Percentiles rank a stretch among this genome's conserved stretches.
Conservation (phyloP, 1,140 invertebrate species). For the Apocrypta bakeri region DNA sequence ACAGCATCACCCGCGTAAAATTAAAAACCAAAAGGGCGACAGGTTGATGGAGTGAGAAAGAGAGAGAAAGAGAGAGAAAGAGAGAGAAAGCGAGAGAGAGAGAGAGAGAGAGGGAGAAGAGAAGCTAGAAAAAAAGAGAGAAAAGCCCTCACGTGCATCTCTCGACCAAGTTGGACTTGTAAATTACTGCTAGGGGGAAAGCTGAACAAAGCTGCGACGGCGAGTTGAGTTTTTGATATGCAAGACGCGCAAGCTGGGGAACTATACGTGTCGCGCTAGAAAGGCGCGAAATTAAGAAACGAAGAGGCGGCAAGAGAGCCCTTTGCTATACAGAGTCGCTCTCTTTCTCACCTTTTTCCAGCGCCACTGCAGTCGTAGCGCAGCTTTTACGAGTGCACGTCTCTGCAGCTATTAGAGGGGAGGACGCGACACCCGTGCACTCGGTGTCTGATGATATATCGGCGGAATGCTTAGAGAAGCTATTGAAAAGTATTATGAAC, state of each 20-base stretch:
- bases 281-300: background rate
- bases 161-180: background rate
- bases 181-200: background rate
- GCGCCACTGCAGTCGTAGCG: background rate
- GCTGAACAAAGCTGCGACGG: background rate
- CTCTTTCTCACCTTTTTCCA: background rate
- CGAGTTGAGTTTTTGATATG: background rate
- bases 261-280: background rate
- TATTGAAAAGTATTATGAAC: background rate
- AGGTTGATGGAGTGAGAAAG: background rate
- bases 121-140: background rate
- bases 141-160: background rate
- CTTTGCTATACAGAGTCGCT: background rate
- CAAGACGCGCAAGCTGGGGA: background rate
- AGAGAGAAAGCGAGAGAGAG: no score
- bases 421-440: background rate
- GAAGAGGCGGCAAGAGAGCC: background rate
- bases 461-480: background rate
- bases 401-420: background rate
- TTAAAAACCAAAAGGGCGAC: background rate
- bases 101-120: background rate
- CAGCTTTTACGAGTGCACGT: slow-evolving; percentile 1
- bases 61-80: background rate
- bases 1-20: background rate
- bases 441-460: background rate